Base-by-base conservation (phyloP, 1,140 invertebrate species). In the Colletes latitarsis region DNA sequence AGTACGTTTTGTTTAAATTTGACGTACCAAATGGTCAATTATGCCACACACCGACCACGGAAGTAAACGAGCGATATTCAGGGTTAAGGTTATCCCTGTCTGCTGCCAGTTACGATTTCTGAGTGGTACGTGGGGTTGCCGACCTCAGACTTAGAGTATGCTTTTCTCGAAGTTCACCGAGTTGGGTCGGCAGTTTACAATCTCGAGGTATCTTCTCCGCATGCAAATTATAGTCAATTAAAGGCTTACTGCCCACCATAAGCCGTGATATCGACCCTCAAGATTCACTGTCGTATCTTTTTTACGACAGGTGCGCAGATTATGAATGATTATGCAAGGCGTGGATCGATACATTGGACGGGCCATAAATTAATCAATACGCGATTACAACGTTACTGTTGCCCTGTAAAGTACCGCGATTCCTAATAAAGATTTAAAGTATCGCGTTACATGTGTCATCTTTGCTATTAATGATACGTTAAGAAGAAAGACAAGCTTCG, bases 181-280 rank as follows among this genome's bases (percentile, higher is more conserved):
- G 72, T 74, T 77, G 77, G 66, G 63, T 69, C 81, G 83, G 84
- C 90, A 88, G 89, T 90, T 90, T 89, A 88, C 89, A 88, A 85
- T 89, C 85, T 87, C 81, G 64, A 81, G 71, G 74, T 74, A 82
- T 82, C 82, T 84, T 82, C 82, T 81, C 81, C 82, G 89, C 88
- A 90, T 85, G 86, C 88, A 90, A 90, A 90, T 90, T 90, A 90
- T 83, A 89, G 88, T 89, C 89, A 90, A 90, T 90, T 90, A 90
- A 89, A 89, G 88, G 75, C 82, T 82, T 72, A 82, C 85, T 85
- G 43, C 81, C 86, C 69, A 69, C 70, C 74, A 39, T 75, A 52
- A 57, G 55, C 79, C 86, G 77, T 77, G 85, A 88, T 86, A 81
- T 88, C 81, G 87, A 85, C 64, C 79, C 58, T 64, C 53, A 77